Percentiles rank a stretch among this genome's conserved stretches.
These are phyloP conservation scores for Uloborus diversus DNA, from an alignment of 1,140 invertebrate genomes.

Conservation along the genomic window DNA sequence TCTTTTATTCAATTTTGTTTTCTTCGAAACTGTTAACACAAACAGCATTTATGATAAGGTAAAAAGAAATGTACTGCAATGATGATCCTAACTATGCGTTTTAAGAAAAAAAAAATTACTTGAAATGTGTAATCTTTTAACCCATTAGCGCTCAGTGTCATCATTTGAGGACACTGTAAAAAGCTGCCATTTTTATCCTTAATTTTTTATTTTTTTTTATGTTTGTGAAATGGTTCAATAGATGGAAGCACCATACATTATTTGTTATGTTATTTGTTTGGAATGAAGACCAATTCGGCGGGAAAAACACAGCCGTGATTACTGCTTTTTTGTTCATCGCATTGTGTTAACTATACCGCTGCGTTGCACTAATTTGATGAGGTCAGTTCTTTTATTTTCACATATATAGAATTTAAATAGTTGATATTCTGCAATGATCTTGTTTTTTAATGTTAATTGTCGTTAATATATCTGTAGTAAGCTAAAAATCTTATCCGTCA, in stretches of 20 bases:
- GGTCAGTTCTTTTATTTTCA: neutral
- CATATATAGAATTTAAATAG: neutral
- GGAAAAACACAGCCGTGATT: neutral
- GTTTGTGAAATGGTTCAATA: neutral
- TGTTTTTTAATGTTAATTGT: neutral
- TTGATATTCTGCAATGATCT: neutral
- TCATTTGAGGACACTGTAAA: neutral
- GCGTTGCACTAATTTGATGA: neutral
- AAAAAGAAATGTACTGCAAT: neutral
- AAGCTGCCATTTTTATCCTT: neutral
- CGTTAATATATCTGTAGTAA: neutral
- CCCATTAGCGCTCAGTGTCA: neutral
- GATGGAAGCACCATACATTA: neutral
- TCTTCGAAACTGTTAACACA: neutral
- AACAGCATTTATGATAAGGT: too few relatives aligned
- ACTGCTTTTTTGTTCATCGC: neutral
- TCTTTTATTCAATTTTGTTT: neutral
- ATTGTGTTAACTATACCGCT: neutral
- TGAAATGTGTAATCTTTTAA: neutral
- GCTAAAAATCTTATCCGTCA: neutral
- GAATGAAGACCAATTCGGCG: neutral
- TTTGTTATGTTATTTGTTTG: neutral
- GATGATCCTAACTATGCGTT: neutral
- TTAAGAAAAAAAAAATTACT: neutral
- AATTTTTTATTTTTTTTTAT: constrained; percentile 26